Base-by-base conservation (phyloP, 2,888 invertebrate species). In the Cryptops parisi region DNA sequence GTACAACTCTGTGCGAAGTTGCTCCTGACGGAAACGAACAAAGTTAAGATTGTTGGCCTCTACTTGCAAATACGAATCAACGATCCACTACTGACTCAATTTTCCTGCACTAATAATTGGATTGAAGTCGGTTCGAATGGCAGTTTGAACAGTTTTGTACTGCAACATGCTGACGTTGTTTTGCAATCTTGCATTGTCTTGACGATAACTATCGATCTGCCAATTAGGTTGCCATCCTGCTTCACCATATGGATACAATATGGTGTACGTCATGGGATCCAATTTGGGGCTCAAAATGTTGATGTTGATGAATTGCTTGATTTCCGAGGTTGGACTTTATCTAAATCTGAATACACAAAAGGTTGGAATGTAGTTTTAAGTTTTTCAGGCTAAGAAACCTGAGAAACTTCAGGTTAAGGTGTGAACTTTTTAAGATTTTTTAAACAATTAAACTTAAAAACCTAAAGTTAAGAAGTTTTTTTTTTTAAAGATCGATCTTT, bases 21-120 rank as follows among this genome's bases (percentile, higher is more conserved):
- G 47, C 40, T 51, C 41, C 51, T 68, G 66, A 52, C 67, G 58
- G 2, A 23, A 40, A 17, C 60, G 41, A 22, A 60, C 38, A 40
- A 45, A 66, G 2, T 56, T 51, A 1, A 67, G 47, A 1, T 63
- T 53, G 2, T 60, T 56, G 12, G 56, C 60, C 56, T 67, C 65
- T 3, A 62, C 59, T 51, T 62, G 64, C 0, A 58, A 55, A 53
- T 61, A 66, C 0, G 57, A 45, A 47, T 65, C 65, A 0, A 64
- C 63, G 2, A 59, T 47, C 38, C 52, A 66, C 54, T 67, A 65
- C 26, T 65, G 64, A 3, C 60, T 59, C 1, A 66, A 54, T 39
- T 59, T 58, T 4, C 61, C 59, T 3, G 58, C 58, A 33, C 48
- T 49, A 1, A 61, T 56, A n/a, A 65, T 19, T 1, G 60, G 61